phyloP scores from a whole-genome alignment of 2,888 invertebrate genomes.

The Frankliniella fusca region DNA sequence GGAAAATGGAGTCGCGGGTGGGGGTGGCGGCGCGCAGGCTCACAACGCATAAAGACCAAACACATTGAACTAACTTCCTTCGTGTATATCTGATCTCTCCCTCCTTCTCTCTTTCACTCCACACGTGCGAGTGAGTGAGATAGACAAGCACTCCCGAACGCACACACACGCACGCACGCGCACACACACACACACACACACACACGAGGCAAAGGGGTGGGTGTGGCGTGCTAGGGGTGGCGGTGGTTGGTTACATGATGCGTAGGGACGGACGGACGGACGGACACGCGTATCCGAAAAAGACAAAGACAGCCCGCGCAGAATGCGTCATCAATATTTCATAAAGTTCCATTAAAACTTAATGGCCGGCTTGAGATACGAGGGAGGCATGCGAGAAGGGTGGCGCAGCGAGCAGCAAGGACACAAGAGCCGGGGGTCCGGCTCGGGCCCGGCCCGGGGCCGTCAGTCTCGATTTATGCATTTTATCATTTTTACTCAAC shows the following conservation, averaged over 20 bases:
- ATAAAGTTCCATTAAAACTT: constrained; percentile 27
- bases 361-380: constrained; percentile 24
- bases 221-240: not conserved
- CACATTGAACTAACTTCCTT: constrained; percentile 25
- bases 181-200: not conserved
- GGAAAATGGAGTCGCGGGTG: not conserved
- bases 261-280: not conserved
- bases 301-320: not conserved
- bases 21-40: not conserved
- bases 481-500: constrained; percentile 1
- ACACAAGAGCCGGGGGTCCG: not conserved
- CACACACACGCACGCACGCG: not conserved
- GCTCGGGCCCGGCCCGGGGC: not conserved
- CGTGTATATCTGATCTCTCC: constrained; percentile 7
- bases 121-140: not conserved
- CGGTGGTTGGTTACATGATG: not conserved
- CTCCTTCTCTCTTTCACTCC: too few relatives aligned
- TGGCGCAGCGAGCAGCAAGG: not conserved
- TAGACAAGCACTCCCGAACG: not conserved
- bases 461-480: not conserved
- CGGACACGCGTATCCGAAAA: not conserved
- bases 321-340: constrained; percentile 22
- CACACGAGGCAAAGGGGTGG: not conserved
- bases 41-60: constrained; percentile 24
- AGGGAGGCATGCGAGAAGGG: not conserved